Base-by-base conservation (phyloP, 1,140 invertebrate genomes). In the Epicauta chinensis region DNA sequence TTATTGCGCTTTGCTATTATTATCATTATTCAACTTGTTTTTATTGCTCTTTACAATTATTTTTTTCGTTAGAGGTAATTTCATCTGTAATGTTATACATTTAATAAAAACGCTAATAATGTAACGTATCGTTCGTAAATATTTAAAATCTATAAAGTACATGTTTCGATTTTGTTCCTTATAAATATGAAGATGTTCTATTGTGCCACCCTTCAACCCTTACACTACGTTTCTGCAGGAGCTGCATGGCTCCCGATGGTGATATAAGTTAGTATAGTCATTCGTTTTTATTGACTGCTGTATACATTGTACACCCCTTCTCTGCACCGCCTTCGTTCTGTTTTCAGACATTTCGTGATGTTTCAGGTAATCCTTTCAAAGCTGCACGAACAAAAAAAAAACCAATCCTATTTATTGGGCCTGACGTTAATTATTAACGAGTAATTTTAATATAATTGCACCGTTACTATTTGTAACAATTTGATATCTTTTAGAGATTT, bases 221-320 rank as follows among this genome's bases (percentile, higher is more conserved):
- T 23, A 45, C 48, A 58, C 55, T 58, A 58, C 49, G 36, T 54
- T 55, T 55, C 56, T 47, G 55, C 55, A 23, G 43, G 39, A 39
- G 51, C 46, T 50, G 40, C 48, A 47, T 51, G 41, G 44, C 46
- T 54, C 53, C 53, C 53, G 34, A 23, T 48, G 48, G 53, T 51
- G 53, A 51, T 55, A 60, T 55, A 60, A 53, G 58, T 57, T 60
- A 54, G 53, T 50, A 50, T 42, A 54, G 55, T 48, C 47, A 46
- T 60, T 60, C 56, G 46, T 60, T 60, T 60, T 60, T 60, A 60
- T 60, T 60, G 58, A 56, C 58, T 56, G 51, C 54, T 47, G 55
- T 60, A 23, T 23, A 60, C 30, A 56, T 55, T 46, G 46, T 41
- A 45, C 48, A 51, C 53, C 51, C 52, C 48, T 54, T 38, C 7